Conservation (phyloP, 2,888 invertebrate species). For the Drosophila nr. perissopoda region DNA sequence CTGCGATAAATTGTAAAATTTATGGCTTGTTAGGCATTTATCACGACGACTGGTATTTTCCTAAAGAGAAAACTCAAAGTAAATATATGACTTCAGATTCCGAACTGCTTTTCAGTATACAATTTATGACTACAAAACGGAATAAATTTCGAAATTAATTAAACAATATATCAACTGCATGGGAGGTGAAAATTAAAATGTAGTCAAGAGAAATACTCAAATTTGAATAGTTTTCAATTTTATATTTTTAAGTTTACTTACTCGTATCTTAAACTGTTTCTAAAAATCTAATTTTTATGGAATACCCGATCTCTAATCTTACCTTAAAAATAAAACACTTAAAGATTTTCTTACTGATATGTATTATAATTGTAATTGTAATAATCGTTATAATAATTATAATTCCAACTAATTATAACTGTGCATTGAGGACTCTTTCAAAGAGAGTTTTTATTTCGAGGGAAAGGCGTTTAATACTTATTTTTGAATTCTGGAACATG, state of each 20-base stretch:
- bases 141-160: slow-evolving; percentile 49
- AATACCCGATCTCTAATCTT: not conserved
- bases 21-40: not conserved
- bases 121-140: slow-evolving; percentile 32
- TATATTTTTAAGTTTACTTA: not conserved
- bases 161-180: slow-evolving; percentile 28
- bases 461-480: too few relatives aligned
- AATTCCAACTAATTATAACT: not conserved
- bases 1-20: slow-evolving; percentile 15
- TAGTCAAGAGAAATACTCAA: not conserved
- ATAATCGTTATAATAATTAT: not conserved
- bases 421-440: not conserved
- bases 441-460: not conserved
- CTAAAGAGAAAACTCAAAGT: slow-evolving; percentile 2
- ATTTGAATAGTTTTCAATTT: not conserved
- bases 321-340: not conserved
- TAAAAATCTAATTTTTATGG: not conserved
- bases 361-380: not conserved
- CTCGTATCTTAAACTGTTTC: too few relatives aligned
- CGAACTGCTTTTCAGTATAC: not conserved
- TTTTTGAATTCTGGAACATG: not conserved
- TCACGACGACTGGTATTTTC: not conserved
- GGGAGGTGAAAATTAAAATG: not conserved
- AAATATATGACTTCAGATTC: slow-evolving; percentile 19
- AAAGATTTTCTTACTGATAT: not conserved